Evolutionary conservation across 1,140 invertebrate genomes (phyloP), one percentile per base, ranked within the genome.

Genomic region (Drepana arcuata): DNA sequence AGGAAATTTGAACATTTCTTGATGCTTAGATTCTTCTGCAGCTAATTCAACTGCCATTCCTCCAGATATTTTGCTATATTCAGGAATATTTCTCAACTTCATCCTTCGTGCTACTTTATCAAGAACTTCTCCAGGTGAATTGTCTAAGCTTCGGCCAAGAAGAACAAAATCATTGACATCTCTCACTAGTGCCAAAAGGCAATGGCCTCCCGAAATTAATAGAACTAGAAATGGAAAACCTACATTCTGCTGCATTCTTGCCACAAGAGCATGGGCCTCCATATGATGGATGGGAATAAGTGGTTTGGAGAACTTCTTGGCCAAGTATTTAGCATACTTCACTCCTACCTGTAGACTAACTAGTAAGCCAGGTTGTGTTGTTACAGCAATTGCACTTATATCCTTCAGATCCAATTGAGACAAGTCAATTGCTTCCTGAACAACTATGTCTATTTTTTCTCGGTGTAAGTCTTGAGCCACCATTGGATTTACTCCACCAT

Each of bases 281-380:
- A 99, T 99, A 55, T 99, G 97, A 86, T 99, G 97, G 55, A 99
- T 93, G 0, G 96, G 95, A 66, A 99, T 95, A 47, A 99, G 84
- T 2, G 95, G 94, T 77, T 95, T 95, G 0, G 88, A 86, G 49
- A 87, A 86, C 34, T 84, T 77, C 46, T 85, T 84, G 14, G 90
- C 88, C 14, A 99, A 64, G 63, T 92, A 85, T 64, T 93, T 94
- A 1, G 92, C 95, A 90, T 96, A 95, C 34, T 91, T 88, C 16
- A 92, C 79, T 23, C 97, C 97, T 40, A 98, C 89, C 34, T 84
- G 27, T 32, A 99, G 80, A 35, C 93, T 96, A 4, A 94, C 49
- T 0, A 89, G 70, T 41, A 99, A 71, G 24, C 95, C 97, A 34
- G 97, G 97, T 77, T 93, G 92, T 0, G 91, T 88, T 14, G 96